These are phyloP conservation scores for Linnaemya vulpina DNA, from an alignment of 2,888 invertebrate species.

Conservation along the genomic window DNA sequence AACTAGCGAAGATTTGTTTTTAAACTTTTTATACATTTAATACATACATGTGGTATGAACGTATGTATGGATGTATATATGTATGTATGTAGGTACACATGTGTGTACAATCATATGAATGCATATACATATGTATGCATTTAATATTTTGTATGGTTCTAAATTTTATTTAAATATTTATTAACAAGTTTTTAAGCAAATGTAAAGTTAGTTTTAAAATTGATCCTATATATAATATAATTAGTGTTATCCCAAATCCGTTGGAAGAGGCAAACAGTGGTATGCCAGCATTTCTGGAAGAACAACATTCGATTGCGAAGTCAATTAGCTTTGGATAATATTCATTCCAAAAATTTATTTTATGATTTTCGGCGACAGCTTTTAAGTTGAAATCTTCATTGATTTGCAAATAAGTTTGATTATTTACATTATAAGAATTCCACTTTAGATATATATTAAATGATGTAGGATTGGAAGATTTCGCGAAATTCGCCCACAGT, in stretches of 20 bases:
- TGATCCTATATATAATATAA: conserved; percentile 54
- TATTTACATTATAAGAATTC: conserved; percentile 87
- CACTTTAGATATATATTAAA: conserved; percentile 89
- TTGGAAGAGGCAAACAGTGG: conserved; percentile 47
- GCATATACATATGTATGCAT: too few relatives aligned
- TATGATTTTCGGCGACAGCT: conserved; percentile 88
- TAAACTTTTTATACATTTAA: too few relatives aligned
- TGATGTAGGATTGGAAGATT: conserved; percentile 88
- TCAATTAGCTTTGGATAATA: conserved; percentile 91
- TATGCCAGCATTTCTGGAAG: conserved; percentile 66
- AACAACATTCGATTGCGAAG: conserved; percentile 89
- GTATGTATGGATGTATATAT: not conserved
- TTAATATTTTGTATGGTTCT: too few relatives aligned
- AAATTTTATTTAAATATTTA: conserved; percentile 35
- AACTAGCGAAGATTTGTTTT: too few relatives aligned
- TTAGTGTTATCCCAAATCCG: conserved; percentile 58
- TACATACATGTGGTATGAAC: too few relatives aligned
- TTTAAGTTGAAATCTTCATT: conserved; percentile 91
- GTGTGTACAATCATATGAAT: not conserved
- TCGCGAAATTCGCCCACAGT: conserved; percentile 91
- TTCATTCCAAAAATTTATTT: conserved; percentile 92
- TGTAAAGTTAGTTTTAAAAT: conserved; percentile 29
- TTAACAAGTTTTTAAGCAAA: conserved; percentile 56
- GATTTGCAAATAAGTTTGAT: conserved; percentile 89
- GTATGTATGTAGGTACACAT: not conserved